Percentiles rank a stretch among this genome's conserved stretches.
Evolutionary conservation across 2,113 vertebrate species (phyloP).

Genomic region (Alouatta palliata): DNA sequence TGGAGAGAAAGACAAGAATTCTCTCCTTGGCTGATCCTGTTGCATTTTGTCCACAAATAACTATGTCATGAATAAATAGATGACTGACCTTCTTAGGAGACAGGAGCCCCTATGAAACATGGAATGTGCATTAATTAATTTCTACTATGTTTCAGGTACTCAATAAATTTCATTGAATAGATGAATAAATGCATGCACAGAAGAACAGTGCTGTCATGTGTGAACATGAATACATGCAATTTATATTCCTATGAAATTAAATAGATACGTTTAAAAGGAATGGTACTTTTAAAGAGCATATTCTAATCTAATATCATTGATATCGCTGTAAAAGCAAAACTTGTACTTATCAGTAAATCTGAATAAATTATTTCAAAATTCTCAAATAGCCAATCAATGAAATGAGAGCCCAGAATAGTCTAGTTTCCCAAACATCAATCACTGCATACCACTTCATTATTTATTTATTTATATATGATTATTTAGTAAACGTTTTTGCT

Average conservation of each 20-base stretch:
- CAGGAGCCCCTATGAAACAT: background rate
- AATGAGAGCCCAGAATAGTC: background rate
- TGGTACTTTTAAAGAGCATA: background rate
- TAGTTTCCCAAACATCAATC: background rate
- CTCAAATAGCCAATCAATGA: background rate
- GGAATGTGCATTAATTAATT: background rate
- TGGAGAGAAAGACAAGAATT: background rate
- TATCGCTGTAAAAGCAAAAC: background rate
- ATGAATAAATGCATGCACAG: background rate
- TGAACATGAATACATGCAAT: background rate
- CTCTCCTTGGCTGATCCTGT: background rate
- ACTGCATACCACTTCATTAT: background rate
- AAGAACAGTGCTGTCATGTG: background rate
- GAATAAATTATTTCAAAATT: background rate
- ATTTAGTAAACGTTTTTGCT: background rate
- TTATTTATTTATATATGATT: background rate
- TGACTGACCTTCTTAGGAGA: background rate
- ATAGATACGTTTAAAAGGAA: background rate
- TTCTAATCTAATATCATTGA: background rate
- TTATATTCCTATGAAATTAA: background rate
- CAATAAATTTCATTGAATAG: background rate
- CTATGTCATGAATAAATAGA: background rate
- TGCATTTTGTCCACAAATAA: background rate
- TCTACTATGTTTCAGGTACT: background rate
- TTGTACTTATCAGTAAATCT: background rate